These are phyloP conservation scores for Propithecus deckenii DNA, from an alignment of 2,797 vertebrate species.

Conservation along the genomic window DNA sequence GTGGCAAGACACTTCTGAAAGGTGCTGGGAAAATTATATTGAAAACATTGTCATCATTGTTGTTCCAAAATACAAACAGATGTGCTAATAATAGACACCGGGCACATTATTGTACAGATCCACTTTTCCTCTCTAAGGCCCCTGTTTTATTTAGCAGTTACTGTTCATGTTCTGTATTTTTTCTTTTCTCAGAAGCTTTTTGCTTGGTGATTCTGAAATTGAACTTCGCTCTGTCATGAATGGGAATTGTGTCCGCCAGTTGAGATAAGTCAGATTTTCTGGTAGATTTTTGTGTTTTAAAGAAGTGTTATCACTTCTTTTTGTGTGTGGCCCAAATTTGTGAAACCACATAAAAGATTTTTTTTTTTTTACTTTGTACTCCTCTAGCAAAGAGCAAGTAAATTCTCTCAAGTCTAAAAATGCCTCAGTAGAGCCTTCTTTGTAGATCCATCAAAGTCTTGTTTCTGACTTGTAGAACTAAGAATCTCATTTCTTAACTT, in stretches of 20 bases:
- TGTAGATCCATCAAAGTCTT: not conserved
- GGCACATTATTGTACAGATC: no score
- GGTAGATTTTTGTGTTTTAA: not conserved
- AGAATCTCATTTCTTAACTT: not conserved
- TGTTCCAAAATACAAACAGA: not conserved
- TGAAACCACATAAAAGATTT: not conserved
- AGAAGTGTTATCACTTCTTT: not conserved
- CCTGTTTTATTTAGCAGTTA: not conserved
- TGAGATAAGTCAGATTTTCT: not conserved
- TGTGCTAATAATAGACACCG: not conserved
- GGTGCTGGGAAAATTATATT: not conserved
- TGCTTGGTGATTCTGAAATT: not conserved
- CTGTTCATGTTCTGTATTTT: not conserved
- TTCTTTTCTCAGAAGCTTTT: not conserved
- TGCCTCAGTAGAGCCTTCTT: not conserved
- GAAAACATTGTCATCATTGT: not conserved
- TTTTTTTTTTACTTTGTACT: not conserved
- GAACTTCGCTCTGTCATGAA: not conserved
- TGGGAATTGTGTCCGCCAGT: not conserved
- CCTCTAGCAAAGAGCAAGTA: not conserved
- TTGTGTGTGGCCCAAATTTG: not conserved
- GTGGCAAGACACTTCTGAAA: not conserved
- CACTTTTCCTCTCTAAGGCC: not conserved
- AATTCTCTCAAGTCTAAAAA: not conserved
- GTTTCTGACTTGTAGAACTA: not conserved